Base-by-base conservation (phyloP, 1,140 invertebrate species). In the Papilio polyxenes region DNA sequence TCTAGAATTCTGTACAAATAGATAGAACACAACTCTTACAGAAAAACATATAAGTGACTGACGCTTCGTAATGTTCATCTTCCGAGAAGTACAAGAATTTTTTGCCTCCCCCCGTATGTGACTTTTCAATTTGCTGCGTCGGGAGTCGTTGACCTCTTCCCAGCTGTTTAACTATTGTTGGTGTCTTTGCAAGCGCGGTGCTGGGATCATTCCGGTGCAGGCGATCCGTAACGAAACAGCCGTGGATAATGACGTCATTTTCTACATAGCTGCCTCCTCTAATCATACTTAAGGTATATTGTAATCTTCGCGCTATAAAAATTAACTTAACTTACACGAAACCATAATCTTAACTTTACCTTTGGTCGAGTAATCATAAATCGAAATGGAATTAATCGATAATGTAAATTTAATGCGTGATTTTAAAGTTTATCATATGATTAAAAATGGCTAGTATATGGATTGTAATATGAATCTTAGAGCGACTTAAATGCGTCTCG, bases 111-210 rank as follows among this genome's bases (percentile, higher is more conserved):
- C 53, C 85, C 83, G 90, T 90, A 89, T 93, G 89, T 91, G 90
- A 90, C 88, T 92, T 88, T 91, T 92, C 89, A 93, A 92, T 94
- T 94, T 92, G 93, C 93, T 92, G 90, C 89, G 89, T 83, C 74
- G 76, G 87, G 87, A 87, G 92, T 93, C 93, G 83, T 86, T 89
- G 92, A 93, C 92, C 92, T 92, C 87, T 88, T 83, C 88, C 88
- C 93, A 93, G 92, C 92, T 94, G 93, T 93, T 93, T 89, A 83
- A 87, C 91, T 92, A 93, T 92, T 90, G 89, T 91, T 91, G 85
- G 80, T 86, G 82, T 80, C 80, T 80, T 84, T 83, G 87, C 88
- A 88, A 91, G 86, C 87, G 88, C 86, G 87, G 86, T 82, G 87
- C 85, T 91, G 89, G 87, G 91, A 91, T 91, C 84, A 87, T 90